Evolutionary conservation across 1,140 invertebrate genomes (phyloP), one percentile per base, ranked within the genome.

Genomic region (Bathynomus jamesi): DNA sequence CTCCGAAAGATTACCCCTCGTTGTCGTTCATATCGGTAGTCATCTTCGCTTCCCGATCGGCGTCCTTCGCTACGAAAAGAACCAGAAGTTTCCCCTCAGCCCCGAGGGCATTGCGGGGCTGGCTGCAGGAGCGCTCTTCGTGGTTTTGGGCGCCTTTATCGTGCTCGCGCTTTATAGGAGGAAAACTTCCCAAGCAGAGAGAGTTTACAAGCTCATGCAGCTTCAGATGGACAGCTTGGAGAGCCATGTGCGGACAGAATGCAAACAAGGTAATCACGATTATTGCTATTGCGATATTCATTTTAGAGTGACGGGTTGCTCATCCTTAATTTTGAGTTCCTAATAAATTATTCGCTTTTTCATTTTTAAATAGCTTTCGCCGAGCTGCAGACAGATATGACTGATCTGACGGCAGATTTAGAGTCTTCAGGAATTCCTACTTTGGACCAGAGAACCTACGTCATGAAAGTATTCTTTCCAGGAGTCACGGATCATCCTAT

Each of bases 201-300:
- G 95, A 53, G 95, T 97, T 81, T 98, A 97, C 82, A 96, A 96
- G 82, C 87, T 96, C 30, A 97, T 99, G 81, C 96, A 99, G 83
- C 95, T 98, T 78, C 96, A 99, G 83, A 97, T 99, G 92, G 96
- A 99, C 78, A 98, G 95, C n/a, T 84, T 99, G 61, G 96, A 99
- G 82, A 96, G 94, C 80, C 98, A 97, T 82, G 96, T 99, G 0
- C 86, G 96, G 64, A 92, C 95, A 78, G 97, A 99, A 82, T 99
- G 96, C 81, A 98, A 98, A 84, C 91, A 96, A 85, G 87, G 89
- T 90, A 81, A 80, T 71, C 61, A 61, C 28, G 0, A n/a, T n/a
- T n/a, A n/a, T n/a, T n/a, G n/a, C n/a, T n/a, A n/a, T n/a, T n/a
- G n/a, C n/a, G n/a, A n/a, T n/a, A n/a, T n/a, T n/a, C n/a, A n/a